Conservation (phyloP, 1,140 invertebrate species). For the Argopecten irradians region DNA sequence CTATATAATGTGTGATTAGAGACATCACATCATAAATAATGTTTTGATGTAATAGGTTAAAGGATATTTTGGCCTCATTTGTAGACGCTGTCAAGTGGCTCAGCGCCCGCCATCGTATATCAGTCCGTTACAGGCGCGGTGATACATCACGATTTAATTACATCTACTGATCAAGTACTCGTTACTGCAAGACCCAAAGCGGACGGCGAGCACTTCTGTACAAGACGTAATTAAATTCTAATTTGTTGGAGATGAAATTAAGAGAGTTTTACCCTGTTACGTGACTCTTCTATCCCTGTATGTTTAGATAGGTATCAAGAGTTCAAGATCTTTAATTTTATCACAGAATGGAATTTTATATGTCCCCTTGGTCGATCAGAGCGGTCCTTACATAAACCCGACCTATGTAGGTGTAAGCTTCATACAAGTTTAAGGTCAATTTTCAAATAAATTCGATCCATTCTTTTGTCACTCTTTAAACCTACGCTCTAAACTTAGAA, state of each 20-base stretch:
- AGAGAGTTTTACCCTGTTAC: neutral
- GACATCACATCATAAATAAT: no score
- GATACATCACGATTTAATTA: neutral
- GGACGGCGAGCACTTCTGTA: neutral
- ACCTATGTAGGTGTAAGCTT: neutral
- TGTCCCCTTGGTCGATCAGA: neutral
- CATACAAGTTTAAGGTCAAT: neutral
- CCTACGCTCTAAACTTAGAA: no score
- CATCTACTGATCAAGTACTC: slow-evolving; percentile 9
- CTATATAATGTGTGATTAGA: no score
- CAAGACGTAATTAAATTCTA: neutral
- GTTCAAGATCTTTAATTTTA: slow-evolving; percentile 11
- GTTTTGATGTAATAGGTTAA: no score
- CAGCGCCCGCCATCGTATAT: neutral
- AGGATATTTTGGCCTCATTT: no score
- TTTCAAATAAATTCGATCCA: neutral
- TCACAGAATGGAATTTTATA: slow-evolving; percentile 17
- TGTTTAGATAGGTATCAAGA: slow-evolving; percentile 21
- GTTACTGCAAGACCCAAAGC: neutral
- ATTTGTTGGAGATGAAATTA: neutral
- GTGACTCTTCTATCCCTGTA: neutral
- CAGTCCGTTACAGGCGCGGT: neutral
- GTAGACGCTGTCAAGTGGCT: neutral
- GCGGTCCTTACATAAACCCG: neutral
- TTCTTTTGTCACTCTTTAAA: no score